Evolutionary conservation across 2,797 vertebrate genomes (phyloP), one percentile per base, ranked within the genome.

Genomic region (Alosa sapidissima): DNA sequence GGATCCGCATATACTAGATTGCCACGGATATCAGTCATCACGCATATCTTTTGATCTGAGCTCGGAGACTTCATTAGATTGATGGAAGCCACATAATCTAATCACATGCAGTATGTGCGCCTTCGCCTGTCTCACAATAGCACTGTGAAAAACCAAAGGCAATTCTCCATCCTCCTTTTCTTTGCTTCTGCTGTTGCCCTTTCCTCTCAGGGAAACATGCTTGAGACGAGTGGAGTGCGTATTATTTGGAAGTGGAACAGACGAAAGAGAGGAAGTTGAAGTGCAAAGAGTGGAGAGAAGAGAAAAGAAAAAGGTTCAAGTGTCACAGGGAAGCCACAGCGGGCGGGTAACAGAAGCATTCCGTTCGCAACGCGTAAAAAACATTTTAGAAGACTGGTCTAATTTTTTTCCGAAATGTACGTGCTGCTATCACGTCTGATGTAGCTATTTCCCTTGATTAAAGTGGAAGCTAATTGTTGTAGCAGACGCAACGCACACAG

Each of bases 31-130:
- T 78, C 72, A 78, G 36, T 78, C 72, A 78, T 16, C 47, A 16
- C 72, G 21, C 72, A 78, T 47, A 78, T 78, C 72, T 41, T 78
- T 78, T 78, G 72, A 78, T 78, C 72, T 47, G 36, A 45, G 72
- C 41, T 78, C 6, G 5, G 21, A 78, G 72, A 78, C 72, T 78
- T 78, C 72, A 78, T 78, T 47, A 78, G 72, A 78, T 16, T 19
- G 41, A 78, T 78, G 72, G 36, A 78, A 78, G 72, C 41, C 16
- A 7, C 3, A 45, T 47, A 78, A 78, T 78, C 36, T 45, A 78
- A 78, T 78, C 41, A 78, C 41, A 47, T 19, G 72, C 72, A 1
- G 19, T 78, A 19, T 21, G 41, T 47, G 68, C 41, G 68, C 13
- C 5, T 68, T 24, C 13, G 62, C 14, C 36, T 72, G 33, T 72